Percentiles rank a stretch among this genome's conserved stretches.
phyloP scores from a whole-genome alignment of 30 jellyfish, hydroid and myxozoan species.

The Hydra vulgaris region DNA sequence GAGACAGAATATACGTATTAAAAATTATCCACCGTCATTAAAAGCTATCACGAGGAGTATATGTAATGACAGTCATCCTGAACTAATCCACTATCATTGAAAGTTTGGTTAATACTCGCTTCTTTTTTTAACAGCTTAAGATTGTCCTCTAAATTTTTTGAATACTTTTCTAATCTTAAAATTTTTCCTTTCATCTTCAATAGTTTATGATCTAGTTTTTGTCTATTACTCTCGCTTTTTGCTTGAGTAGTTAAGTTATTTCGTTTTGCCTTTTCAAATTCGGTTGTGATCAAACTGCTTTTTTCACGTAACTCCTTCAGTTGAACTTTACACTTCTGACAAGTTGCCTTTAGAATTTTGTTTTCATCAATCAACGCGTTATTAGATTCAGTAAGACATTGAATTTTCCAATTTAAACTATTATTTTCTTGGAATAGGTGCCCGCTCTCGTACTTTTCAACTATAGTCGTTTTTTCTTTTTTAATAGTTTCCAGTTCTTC shows the following conservation, averaged over 20 bases:
- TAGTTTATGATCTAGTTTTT: conserved; percentile 10
- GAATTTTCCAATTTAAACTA: conserved; percentile 4
- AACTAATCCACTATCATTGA: conserved; percentile 29
- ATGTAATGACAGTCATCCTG: conserved; percentile 25
- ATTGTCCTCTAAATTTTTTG: conserved; percentile 18
- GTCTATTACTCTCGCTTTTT: neutral
- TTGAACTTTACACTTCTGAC: conserved; percentile 13
- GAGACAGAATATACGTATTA: too few species aligned
- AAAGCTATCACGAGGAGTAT: neutral
- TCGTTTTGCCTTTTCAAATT: conserved; percentile 21
- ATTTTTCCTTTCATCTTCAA: conserved; percentile 4
- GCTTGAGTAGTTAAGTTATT: conserved; percentile 7
- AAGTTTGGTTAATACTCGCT: neutral
- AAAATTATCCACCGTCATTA: too few species aligned
- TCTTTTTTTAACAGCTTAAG: conserved; percentile 3
- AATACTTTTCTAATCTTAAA: conserved; percentile 7
- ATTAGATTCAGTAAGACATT: conserved; percentile 13
- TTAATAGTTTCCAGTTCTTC: conserved; percentile 13
- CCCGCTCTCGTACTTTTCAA: neutral
- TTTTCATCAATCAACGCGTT: conserved; percentile 9
- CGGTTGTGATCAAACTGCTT: neutral
- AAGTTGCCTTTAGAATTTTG: neutral
- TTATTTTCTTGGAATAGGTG: neutral
- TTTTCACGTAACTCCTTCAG: conserved; percentile 21
- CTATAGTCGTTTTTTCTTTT: neutral